These are phyloP conservation scores for Emydocephalus ijimae DNA, from an alignment of 2,113 vertebrate genomes.

Conservation along the genomic window DNA sequence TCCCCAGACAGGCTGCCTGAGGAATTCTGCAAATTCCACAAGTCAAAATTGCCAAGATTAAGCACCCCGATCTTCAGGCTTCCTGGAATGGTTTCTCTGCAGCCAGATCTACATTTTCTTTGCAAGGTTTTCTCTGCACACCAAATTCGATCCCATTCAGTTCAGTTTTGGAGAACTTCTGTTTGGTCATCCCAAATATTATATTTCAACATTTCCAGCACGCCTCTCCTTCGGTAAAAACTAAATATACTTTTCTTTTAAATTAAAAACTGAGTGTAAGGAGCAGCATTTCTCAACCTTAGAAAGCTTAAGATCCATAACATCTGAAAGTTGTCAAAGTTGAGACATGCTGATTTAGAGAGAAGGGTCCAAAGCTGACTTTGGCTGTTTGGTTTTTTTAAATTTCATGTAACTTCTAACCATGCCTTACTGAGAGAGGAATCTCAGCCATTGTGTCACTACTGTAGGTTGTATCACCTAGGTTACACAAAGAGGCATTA, in stretches of 20 bases:
- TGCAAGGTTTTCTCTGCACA: neutral
- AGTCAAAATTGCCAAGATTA: neutral
- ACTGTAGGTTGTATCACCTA: neutral
- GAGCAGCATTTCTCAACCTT: neutral
- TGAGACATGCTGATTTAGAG: neutral
- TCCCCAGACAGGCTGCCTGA: neutral
- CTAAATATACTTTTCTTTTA: neutral
- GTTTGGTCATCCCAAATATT: neutral
- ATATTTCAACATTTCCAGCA: neutral
- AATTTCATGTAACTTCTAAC: neutral
- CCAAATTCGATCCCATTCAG: neutral
- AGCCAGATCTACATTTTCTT: neutral
- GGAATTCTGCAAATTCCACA: neutral
- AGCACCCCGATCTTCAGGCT: neutral
- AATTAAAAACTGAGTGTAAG: neutral
- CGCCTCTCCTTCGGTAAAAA: neutral
- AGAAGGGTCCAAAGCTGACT: neutral
- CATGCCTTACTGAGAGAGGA: neutral
- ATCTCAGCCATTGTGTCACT: neutral
- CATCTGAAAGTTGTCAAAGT: neutral
- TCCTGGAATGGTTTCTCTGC: neutral
- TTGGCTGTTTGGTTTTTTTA: neutral
- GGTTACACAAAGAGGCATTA: neutral
- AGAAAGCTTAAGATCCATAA: neutral
- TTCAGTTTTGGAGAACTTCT: neutral